Base-by-base conservation (phyloP, 1,140 invertebrate genomes). In the Bombus affinis region DNA sequence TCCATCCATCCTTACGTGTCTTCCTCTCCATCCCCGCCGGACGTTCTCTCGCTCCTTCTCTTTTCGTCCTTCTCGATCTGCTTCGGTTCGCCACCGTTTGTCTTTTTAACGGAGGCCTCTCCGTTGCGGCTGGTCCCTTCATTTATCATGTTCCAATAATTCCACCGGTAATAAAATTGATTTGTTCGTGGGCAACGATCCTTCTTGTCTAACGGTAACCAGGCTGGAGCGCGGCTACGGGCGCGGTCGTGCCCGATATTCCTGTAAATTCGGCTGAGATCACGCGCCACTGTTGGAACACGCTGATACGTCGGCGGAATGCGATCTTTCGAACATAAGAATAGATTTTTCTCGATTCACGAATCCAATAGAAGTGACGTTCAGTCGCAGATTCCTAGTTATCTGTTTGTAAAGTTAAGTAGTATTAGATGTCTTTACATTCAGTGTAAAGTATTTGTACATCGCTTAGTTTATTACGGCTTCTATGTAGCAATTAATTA, bases 1-100 rank as follows among this genome's bases (percentile, higher is more conserved):
- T 92, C 88, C 82, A 84, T 91, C 87, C 85, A 85, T 89, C 87
- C 89, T 79, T 88, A 83, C 80, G 86, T 59, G 53, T 88, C 82
- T 74, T 72, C 68, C 75, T 59, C 25, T 42, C 35, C 44, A 22
- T 66, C 77, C 53, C 77, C 84, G n/a, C 12, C 28, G 6, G 0
- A n/a, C 37, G n/a, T 18, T n/a, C 8, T 32, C 15, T 78, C 82
- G 76, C 57, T 68, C 72, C 47, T 28, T 71, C 47, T 75, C 59
- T 10, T 9, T n/a, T 59, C 53, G 65, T 62, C 75, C 74, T 44
- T 39, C 77, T 35, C 44, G 22, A 18, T 77, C 39, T 77, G 66
- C 73, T 70, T 86, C 76, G 8, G 13, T 5, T 5, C 22, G 15
- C 75, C 57, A 80, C 59, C 76, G 84, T 73, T 80, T 82, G 83